Base-by-base conservation (phyloP, 2,113 vertebrate genomes). In the Hylia prasina region DNA sequence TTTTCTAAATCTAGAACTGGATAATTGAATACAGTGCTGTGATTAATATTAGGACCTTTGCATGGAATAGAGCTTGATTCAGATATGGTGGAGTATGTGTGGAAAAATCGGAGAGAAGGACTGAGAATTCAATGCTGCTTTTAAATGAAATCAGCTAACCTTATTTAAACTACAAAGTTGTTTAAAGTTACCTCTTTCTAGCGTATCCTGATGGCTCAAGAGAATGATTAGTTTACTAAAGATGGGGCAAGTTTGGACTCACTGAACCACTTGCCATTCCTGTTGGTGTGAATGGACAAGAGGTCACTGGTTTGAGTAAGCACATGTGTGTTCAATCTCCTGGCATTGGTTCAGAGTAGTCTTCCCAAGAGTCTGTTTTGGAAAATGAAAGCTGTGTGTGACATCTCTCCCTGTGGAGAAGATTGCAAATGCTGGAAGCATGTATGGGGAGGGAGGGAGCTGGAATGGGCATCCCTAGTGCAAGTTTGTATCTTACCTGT, bases 1-100 rank as follows among this genome's bases (percentile, higher is more conserved):
- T 89, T 99, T 99, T 97, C 98, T 99, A 93, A 99, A 99, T 97
- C 98, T 98, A 85, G 99, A 94, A 99, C 99, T 3, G 98, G 99
- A 93, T 99, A 99, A 97, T 97, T 99, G 98, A 99, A 99, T 98
- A 99, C 98, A 95, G 99, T 99, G 98, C 98, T 99, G 94, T 98
- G 99, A 97, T 98, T 99, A 96, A 99, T 99, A 97, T 98, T 42
- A 53, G 99, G 99, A 89, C 98, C 99, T 64, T 99, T 99, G 97
- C 98, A 99, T 81, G 99, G 99, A 66, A 98, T 99, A 95, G 99
- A 99, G 93, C 98, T 99, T 94, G 98, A 99, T 97, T 98, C 98
- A 97, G 99, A 99, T 93, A 98, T 99, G 86, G 98, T 99, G 95
- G 99, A 99, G 91, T 99, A 99, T 92, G 98, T 99, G 98, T 98